Evolutionary conservation across 2,113 vertebrate species (phyloP).

Genomic region (Oenanthe oenanthe): DNA sequence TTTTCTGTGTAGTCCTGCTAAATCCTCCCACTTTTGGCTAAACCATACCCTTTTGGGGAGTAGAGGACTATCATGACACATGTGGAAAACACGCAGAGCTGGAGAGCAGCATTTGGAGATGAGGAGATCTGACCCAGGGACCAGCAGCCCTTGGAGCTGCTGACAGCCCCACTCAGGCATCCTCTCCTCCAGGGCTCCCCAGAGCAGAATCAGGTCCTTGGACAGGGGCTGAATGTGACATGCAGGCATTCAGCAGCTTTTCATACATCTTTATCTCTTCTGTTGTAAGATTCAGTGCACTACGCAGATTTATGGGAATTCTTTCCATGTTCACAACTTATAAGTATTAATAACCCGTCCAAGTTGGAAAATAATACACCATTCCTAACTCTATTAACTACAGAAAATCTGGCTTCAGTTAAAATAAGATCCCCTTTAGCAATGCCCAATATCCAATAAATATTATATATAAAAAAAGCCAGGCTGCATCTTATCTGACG

Average conservation of each 20-base stretch:
- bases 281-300: not conserved
- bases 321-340: slow-evolving; percentile 69
- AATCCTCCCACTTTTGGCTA: not conserved
- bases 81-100: not conserved
- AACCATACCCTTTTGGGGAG: not conserved
- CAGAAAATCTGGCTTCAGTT: slow-evolving; percentile 74
- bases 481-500: slow-evolving; percentile 63
- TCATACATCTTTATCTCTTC: slow-evolving; percentile 60
- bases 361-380: slow-evolving; percentile 73
- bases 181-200: not conserved
- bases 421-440: slow-evolving; percentile 68
- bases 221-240: not conserved
- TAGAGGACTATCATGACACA: not conserved
- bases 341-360: slow-evolving; percentile 62
- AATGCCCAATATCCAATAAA: slow-evolving; percentile 62
- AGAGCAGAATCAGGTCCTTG: not conserved
- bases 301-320: slow-evolving; percentile 68
- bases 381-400: slow-evolving; percentile 72
- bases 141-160: rapidly evolving
- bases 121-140: not conserved
- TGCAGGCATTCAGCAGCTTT: slow-evolving; percentile 27
- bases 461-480: slow-evolving; percentile 26
- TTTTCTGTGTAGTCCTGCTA: not conserved
- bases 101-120: not conserved
- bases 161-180: not conserved